Evolutionary conservation across 2,888 invertebrate genomes (phyloP).

Genomic region (Plebejus anna): DNA sequence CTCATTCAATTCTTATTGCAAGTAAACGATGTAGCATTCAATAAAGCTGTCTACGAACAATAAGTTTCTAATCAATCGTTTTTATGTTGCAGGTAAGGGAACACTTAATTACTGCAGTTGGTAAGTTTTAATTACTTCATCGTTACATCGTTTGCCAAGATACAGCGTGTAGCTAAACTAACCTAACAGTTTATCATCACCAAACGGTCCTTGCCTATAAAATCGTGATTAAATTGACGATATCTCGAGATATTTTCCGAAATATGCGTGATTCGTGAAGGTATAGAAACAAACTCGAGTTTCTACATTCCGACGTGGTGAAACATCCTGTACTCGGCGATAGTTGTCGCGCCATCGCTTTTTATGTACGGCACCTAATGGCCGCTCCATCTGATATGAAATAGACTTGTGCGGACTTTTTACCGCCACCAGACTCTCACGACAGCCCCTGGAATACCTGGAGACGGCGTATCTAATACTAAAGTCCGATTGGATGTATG

Average conservation of each 20-base stretch:
- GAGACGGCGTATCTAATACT: not conserved
- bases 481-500: not conserved
- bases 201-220: not conserved
- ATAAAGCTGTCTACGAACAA: not conserved
- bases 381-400: conserved; percentile 7
- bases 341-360: conserved; percentile 12
- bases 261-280: not conserved
- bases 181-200: not conserved
- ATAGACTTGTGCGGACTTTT: conserved; percentile 12
- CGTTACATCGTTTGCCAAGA: not conserved
- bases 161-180: not conserved
- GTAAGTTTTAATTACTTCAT: conserved; percentile 17
- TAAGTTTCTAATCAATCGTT: conserved; percentile 10
- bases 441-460: not conserved
- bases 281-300: not conserved
- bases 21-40: not conserved
- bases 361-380: conserved; percentile 10
- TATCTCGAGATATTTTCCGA: not conserved
- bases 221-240: not conserved
- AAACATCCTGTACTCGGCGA: not conserved
- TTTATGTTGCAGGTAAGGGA: conserved; percentile 11
- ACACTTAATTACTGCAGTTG: not conserved
- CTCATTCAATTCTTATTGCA: not conserved
- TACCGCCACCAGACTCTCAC: not conserved
- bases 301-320: conserved; percentile 7